Base-by-base conservation (phyloP, 2,797 vertebrate species). In the Rhadinocentrus ornatus region DNA sequence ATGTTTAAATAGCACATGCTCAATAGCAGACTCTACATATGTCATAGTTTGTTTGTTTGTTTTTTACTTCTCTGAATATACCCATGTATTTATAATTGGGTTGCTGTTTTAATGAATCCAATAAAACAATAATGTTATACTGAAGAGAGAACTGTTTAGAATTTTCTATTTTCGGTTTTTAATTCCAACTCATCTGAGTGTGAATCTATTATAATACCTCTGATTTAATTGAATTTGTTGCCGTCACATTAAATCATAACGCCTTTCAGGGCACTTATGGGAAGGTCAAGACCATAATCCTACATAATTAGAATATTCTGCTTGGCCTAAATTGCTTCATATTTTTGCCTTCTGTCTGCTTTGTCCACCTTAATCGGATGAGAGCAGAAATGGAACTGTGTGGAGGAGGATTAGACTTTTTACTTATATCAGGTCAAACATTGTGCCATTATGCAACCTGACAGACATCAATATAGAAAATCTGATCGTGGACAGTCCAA, bases 401-500 rank as follows among this genome's bases (percentile, higher is more conserved):
- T 80, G 78, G 64, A 80, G 84, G 65, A 39, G 61, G 87, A 87
- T 91, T 86, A 90, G 29, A 62, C 31, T 3, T 27, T 77, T 81
- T 76, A 46, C 59, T 77, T 66, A 75, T 75, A 73, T 78, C 66
- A 72, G 86, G 82, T 84, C 79, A 77, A 55, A 22, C 56, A 46
- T 75, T 32, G 61, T 60, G 61, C 39, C 58, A 81, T 90, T 86
- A 88, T 84, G 66, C 67, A 89, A 90, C 63, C 69, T 74, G 80
- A 84, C 81, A 87, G 82, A 83, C 78, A 84, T 78, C 75, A 85
- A 73, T 88, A 81, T 86, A 86, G 69, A n/a, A 84, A 81, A 88
- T 82, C 64, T 83, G 75, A 76, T 71, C 57, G 35, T 61, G 48
- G 39, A 35, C 62, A 75, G 77, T 66, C n/a, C n/a, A 15, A 59